These are phyloP conservation scores for Caloenas nicobarica DNA, from an alignment of 2,113 vertebrate species.

Conservation along the genomic window DNA sequence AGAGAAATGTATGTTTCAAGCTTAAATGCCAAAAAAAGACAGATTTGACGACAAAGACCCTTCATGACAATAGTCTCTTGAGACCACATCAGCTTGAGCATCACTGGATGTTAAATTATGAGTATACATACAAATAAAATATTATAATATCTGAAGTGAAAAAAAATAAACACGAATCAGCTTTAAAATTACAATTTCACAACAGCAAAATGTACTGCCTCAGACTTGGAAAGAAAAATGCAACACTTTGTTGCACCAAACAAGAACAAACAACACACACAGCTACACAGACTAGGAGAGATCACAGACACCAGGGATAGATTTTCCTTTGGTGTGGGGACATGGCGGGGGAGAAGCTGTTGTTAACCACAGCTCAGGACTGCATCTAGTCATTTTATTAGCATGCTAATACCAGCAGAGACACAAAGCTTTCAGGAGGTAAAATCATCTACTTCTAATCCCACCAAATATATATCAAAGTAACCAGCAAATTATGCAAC, in stretches of 20 bases:
- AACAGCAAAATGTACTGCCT: background rate
- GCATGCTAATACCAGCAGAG: background rate
- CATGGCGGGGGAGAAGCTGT: background rate
- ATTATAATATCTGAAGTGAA: background rate
- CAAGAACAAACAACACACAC: background rate
- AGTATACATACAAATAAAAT: background rate
- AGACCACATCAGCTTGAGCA: background rate
- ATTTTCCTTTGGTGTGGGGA: background rate
- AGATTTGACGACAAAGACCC: slow-evolving; percentile 4
- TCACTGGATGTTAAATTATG: background rate
- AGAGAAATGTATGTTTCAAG: slow-evolving; percentile 10
- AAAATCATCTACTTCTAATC: background rate
- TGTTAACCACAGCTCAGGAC: background rate
- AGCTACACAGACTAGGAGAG: background rate
- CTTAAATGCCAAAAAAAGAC: slow-evolving; percentile 26
- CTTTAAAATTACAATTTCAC: background rate
- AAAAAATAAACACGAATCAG: background rate
- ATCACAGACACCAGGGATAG: background rate
- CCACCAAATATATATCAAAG: background rate
- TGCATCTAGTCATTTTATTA: background rate
- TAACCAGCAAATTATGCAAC: background rate
- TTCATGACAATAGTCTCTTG: background rate
- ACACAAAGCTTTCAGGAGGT: background rate
- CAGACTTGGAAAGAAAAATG: background rate
- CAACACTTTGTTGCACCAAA: background rate